A percentile compares a stretch with the other conserved stretches of the same genome.
phyloP scores from a whole-genome alignment of 53 echinoderm and acorn worm species.

The Echinometra lucunter region DNA sequence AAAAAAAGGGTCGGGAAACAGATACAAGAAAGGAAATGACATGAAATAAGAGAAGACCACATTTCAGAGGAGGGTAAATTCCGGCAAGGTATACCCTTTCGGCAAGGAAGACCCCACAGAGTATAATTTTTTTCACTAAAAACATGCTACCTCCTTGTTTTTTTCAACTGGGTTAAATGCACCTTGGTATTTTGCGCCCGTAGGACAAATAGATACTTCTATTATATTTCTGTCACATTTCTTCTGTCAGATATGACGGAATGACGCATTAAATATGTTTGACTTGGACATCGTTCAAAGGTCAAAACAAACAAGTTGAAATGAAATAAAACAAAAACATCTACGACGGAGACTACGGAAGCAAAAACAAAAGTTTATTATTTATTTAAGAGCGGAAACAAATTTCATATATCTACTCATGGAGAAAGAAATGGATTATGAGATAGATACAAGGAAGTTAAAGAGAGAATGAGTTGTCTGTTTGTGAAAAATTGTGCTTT shows the following conservation, averaged over 20 bases:
- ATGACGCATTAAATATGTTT: not conserved
- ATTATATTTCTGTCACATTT: not conserved
- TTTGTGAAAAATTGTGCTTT: no score
- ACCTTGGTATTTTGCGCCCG: not conserved
- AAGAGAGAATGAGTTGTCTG: no score
- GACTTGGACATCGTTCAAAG: not conserved
- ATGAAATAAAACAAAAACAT: no score
- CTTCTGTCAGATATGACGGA: not conserved
- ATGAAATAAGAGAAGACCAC: not conserved
- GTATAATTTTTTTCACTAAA: not conserved
- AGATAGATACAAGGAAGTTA: no score
- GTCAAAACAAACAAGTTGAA: no score
- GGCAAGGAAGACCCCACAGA: not conserved
- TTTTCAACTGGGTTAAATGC: constrained; percentile 8
- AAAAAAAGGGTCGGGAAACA: no score
- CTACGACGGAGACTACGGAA: no score
- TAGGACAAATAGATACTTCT: not conserved
- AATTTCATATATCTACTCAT: no score
- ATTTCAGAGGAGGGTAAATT: not conserved
- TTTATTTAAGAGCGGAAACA: no score
- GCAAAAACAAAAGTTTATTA: no score
- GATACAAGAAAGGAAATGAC: not conserved
- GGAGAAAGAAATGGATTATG: no score
- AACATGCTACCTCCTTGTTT: not conserved
- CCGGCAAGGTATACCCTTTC: not conserved